phyloP scores from a whole-genome alignment of 2,797 vertebrate genomes.

The Glossophaga mutica region DNA sequence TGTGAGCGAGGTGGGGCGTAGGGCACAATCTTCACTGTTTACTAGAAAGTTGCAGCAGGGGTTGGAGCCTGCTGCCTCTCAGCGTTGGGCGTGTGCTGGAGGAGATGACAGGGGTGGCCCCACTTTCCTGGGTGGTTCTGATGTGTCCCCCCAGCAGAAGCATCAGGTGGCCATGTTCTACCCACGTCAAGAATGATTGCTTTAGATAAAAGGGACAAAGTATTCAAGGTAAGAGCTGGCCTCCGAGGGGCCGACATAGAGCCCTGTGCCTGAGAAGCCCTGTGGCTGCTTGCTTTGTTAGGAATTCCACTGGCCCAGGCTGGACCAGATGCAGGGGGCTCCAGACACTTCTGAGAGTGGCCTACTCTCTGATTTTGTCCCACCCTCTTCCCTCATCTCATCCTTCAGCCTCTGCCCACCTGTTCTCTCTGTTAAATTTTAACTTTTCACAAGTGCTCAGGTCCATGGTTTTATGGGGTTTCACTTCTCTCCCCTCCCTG shows the following conservation, averaged over 20 bases:
- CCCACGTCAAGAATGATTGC: background rate
- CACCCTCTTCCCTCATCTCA: no score
- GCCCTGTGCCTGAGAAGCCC: background rate
- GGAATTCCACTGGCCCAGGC: background rate
- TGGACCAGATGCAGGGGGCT: accelerated
- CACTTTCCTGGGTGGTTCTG: background rate
- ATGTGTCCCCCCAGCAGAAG: background rate
- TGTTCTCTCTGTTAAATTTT: background rate
- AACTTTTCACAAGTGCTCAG: background rate
- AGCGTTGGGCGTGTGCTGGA: background rate
- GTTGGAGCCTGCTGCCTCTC: background rate
- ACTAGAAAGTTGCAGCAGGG: background rate
- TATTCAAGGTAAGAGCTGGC: background rate
- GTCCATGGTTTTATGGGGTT: background rate
- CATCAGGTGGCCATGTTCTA: background rate
- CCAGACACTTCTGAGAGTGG: background rate
- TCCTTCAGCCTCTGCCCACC: background rate
- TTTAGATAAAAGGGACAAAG: background rate
- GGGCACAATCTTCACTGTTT: background rate
- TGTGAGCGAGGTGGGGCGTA: background rate
- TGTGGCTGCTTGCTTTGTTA: background rate
- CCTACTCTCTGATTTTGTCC: background rate
- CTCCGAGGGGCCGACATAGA: background rate
- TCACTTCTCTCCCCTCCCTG: background rate
- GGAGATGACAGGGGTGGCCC: background rate